Evolutionary conservation across 2,888 invertebrate species (phyloP), one percentile per base, ranked within the genome.

Genomic region (Seladonia tumulorum): DNA sequence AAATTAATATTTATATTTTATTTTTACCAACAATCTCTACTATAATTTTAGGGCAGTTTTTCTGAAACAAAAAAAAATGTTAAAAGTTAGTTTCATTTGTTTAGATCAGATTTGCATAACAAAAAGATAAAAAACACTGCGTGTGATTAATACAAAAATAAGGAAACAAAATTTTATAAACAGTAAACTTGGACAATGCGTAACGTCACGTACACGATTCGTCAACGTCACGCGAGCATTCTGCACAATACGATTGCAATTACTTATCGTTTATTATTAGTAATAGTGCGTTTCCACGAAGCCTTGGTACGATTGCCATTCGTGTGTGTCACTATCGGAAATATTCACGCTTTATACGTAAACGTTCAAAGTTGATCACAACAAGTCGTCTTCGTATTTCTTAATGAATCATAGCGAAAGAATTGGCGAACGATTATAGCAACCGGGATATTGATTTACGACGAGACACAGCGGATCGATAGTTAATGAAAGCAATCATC

Each of bases 341-440:
- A 71, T n/a, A 71, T 10, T 29, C 22, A 7, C 42, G 57, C 57
- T 29, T 45, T 29, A 42, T 12, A 25, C 49, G 29, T 39, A 60
- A 73, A 66, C 63, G 39, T 39, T 57, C 53, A 29, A 72, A 68
- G 77, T 39, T 66, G 16, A 66, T 22, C 12, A n/a, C 57, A 74
- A 29, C 35, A n/a, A 16, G n/a, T 39, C 25, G 14, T 16, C 8
- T n/a, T 53, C 22, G 10, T 53, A 12, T 42, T 66, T 8, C n/a
- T 18, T 5, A n/a, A 35, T 16, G 22, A 39, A 22, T 39, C 45
- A 80, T 18, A 39, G n/a, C 18, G 42, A 49, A 66, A 60, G 22
- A 39, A 35, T 8, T 22, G 18, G 12, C 18, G 18, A 49, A 16
- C 66, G 42, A 47, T 70, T n/a, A 49, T 18, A 39, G 49, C 29